Percentiles rank a stretch among this genome's conserved stretches.
These are phyloP conservation scores for Eupleurogrammus muticus DNA, from an alignment of 2,797 vertebrate species.

Conservation along the genomic window DNA sequence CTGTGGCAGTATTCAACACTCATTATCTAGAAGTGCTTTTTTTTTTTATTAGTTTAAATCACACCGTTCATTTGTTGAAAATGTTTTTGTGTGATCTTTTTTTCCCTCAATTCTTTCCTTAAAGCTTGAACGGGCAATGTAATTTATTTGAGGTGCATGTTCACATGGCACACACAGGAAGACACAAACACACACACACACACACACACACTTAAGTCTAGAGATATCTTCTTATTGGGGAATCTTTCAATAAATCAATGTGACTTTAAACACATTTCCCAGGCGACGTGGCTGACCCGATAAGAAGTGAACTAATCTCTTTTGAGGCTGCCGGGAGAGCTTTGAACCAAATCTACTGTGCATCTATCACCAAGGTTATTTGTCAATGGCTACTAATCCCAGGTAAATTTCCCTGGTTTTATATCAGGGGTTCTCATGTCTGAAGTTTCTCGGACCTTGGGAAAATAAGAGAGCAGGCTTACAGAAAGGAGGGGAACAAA, in stretches of 20 bases:
- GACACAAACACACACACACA: slow-evolving; percentile 41
- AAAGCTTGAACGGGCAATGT: slow-evolving; percentile 70
- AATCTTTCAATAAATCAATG: slow-evolving; percentile 93
- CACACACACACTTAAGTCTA: slow-evolving; percentile 73
- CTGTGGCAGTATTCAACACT: slow-evolving; percentile 61
- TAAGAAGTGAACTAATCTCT: slow-evolving; percentile 91
- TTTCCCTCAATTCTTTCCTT: slow-evolving; percentile 17
- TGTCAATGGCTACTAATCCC: slow-evolving; percentile 91
- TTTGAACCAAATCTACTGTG: slow-evolving; percentile 90
- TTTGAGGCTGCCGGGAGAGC: slow-evolving; percentile 89
- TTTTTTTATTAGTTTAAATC: slow-evolving; percentile 52
- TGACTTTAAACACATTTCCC: slow-evolving; percentile 91
- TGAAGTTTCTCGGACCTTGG: slow-evolving; percentile 87
- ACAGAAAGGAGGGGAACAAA: slow-evolving; percentile 79
- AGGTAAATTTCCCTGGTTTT: slow-evolving; percentile 89
- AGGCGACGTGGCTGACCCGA: slow-evolving; percentile 87
- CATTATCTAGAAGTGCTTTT: slow-evolving; percentile 74
- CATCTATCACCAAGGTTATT: slow-evolving; percentile 91
- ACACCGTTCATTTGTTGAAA: slow-evolving; percentile 69
- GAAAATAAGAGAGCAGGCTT: slow-evolving; percentile 80
- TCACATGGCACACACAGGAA: slow-evolving; percentile 71
- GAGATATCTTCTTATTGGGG: slow-evolving; percentile 88
- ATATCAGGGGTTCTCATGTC: slow-evolving; percentile 89
- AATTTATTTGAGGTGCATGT: slow-evolving; percentile 76
- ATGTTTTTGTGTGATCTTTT: slow-evolving; percentile 65